Evolutionary conservation across 2,797 vertebrate genomes (phyloP).

Genomic region (Acanthopagrus latus): DNA sequence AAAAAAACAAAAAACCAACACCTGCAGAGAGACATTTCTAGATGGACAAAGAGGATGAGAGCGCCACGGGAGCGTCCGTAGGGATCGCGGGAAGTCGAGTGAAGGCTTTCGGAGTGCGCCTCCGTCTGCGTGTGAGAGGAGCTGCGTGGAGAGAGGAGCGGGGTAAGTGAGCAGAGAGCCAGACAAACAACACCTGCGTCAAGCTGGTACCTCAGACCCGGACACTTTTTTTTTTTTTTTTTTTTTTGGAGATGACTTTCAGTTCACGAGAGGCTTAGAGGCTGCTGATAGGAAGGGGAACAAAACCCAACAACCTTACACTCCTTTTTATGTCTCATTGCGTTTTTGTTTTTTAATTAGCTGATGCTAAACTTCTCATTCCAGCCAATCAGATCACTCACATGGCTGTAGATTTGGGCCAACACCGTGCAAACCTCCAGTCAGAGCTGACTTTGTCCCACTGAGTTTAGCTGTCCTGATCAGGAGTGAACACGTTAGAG

Average conservation of each 20-base stretch:
- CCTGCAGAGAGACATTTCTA: constrained; percentile 33
- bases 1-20: no score
- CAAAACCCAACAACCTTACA: not conserved
- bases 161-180: constrained; percentile 67
- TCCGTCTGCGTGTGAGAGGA: constrained; percentile 12
- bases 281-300: not conserved
- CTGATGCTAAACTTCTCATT: constrained; percentile 30
- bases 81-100: constrained; percentile 19
- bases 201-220: constrained; percentile 41
- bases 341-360: constrained; percentile 3
- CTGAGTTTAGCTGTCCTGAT: not conserved
- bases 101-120: constrained; percentile 13
- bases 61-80: constrained; percentile 53
- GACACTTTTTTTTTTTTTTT: no score
- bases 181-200: constrained; percentile 69
- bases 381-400: constrained; percentile 16
- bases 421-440: not conserved
- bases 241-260: constrained; percentile 22
- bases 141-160: constrained; percentile 48
- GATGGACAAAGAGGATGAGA: constrained; percentile 68
- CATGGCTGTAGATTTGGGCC: not conserved
- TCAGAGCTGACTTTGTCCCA: constrained; percentile 7
- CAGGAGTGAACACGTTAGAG: not conserved
- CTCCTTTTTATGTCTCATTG: no score
- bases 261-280: constrained; percentile 2